phyloP scores from a whole-genome alignment of 2,113 vertebrate genomes.

The Chunga burmeisteri region DNA sequence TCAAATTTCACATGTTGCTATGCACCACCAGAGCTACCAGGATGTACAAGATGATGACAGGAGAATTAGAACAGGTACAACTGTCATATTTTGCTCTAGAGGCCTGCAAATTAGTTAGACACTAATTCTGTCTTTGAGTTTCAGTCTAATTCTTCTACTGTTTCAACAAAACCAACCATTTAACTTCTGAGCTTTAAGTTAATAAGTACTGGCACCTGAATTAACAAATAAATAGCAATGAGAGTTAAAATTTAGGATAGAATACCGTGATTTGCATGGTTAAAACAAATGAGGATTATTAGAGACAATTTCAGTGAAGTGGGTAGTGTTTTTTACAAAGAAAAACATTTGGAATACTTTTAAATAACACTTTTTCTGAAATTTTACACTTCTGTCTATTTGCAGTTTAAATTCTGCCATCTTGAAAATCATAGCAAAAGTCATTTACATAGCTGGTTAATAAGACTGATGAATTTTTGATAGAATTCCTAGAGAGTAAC shows the following conservation, averaged over 20 bases:
- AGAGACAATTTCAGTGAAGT: not conserved
- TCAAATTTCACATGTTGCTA: slow-evolving; percentile 68
- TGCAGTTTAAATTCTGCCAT: not conserved
- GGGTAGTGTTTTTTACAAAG: not conserved
- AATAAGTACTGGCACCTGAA: not conserved
- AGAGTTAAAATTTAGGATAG: not conserved
- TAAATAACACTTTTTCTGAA: not conserved
- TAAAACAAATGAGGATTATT: not conserved
- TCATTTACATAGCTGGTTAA: not conserved
- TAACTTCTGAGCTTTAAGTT: not conserved
- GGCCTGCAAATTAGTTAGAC: not conserved
- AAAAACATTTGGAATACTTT: not conserved
- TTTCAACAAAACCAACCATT: not conserved
- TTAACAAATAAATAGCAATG: not conserved
- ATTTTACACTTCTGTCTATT: not conserved
- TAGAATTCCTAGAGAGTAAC: not conserved
- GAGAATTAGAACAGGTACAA: slow-evolving; percentile 69
- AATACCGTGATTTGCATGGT: not conserved
- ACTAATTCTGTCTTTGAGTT: not conserved
- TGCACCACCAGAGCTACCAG: slow-evolving; percentile 57
- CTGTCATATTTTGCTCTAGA: not conserved
- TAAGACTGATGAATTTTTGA: not conserved
- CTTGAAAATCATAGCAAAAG: not conserved
- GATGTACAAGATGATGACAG: slow-evolving; percentile 73
- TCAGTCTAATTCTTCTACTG: not conserved